phyloP scores from a whole-genome alignment of 2,113 vertebrate genomes.

The Prunella fulvescens region DNA sequence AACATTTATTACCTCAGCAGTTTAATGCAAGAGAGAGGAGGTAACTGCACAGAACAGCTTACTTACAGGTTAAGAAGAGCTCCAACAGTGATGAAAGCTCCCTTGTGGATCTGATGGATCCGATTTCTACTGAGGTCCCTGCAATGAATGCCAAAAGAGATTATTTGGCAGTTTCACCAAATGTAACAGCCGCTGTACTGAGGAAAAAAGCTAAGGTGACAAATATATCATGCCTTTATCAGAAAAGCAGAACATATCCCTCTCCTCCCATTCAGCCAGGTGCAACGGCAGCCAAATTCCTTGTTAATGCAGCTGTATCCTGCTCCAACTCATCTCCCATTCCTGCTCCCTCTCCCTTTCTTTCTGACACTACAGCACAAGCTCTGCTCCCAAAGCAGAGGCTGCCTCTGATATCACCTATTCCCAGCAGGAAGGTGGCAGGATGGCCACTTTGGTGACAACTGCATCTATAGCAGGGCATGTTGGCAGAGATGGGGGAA shows the following conservation, averaged over 20 bases:
- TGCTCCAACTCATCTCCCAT: background rate
- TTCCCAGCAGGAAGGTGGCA: background rate
- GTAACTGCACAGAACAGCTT: background rate
- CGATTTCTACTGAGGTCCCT: slow-evolving; percentile 94
- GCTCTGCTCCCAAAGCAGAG: background rate
- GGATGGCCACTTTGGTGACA: background rate
- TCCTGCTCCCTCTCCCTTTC: background rate
- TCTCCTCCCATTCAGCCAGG: background rate
- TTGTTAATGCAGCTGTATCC: background rate
- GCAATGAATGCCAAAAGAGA: slow-evolving; percentile 30
- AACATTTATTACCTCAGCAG: background rate
- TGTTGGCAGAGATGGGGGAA: background rate
- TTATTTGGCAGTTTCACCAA: background rate
- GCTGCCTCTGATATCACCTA: background rate
- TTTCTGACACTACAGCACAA: background rate
- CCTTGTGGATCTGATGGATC: slow-evolving; percentile 84
- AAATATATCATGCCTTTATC: background rate
- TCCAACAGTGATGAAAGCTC: slow-evolving; percentile 83
- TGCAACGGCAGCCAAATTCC: background rate
- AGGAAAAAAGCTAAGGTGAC: background rate
- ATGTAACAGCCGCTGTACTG: background rate
- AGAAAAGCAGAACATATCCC: background rate
- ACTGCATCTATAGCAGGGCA: background rate
- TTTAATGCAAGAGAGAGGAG: background rate
- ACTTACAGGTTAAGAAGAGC: slow-evolving; percentile 93